Percentiles rank a stretch among this genome's conserved stretches.
phyloP scores from a whole-genome alignment of 2,113 vertebrate species.

The Calonectris borealis region DNA sequence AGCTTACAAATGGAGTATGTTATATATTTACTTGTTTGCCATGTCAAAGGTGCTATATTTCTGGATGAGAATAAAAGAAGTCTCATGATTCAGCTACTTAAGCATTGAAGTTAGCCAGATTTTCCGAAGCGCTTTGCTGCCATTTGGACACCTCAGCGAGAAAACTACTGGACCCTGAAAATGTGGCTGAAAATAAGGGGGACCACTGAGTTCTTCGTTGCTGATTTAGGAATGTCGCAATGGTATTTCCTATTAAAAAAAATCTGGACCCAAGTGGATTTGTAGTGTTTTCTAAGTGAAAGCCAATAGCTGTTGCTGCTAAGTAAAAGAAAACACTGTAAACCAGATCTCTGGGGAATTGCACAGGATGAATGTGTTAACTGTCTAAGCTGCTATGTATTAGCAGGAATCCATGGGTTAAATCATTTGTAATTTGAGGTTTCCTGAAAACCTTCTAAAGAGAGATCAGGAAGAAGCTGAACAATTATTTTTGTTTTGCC shows the following conservation, averaged over 20 bases:
- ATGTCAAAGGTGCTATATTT: background rate
- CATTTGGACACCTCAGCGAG: background rate
- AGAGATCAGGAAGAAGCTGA: background rate
- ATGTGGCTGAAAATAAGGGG: background rate
- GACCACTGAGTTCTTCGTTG: background rate
- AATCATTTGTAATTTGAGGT: slow-evolving; percentile 25
- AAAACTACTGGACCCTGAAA: background rate
- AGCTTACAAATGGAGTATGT: background rate
- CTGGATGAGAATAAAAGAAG: background rate
- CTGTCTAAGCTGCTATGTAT: background rate
- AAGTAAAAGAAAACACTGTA: background rate
- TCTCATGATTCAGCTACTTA: background rate
- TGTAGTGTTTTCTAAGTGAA: background rate
- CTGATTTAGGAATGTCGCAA: background rate
- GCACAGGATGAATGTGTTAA: background rate
- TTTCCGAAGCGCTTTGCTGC: background rate
- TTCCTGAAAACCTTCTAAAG: slow-evolving; percentile 9
- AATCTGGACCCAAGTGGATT: background rate
- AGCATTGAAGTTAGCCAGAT: background rate
- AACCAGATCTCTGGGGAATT: background rate
- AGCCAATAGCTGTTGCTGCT: background rate
- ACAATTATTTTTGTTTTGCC: slow-evolving; percentile 44
- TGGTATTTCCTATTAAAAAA: background rate
- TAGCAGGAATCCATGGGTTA: slow-evolving; percentile 16
- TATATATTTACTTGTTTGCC: background rate